Percentiles rank a stretch among this genome's conserved stretches.
Evolutionary conservation across 1,140 invertebrate species (phyloP).

Genomic region (Cydia splendana): DNA sequence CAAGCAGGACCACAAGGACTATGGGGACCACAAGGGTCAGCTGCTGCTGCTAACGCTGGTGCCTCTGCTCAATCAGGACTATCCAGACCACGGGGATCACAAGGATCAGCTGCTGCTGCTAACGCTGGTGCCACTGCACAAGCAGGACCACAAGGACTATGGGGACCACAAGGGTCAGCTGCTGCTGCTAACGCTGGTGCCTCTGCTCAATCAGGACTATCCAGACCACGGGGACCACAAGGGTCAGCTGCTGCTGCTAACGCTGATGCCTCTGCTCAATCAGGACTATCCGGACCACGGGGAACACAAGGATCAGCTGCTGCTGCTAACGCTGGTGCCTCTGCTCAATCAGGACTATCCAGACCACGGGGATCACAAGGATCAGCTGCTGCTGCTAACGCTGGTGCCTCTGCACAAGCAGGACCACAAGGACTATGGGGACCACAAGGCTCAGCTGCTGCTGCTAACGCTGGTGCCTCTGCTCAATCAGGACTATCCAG

Average conservation of each 20-base stretch:
- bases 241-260: not conserved
- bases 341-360: no score
- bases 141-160: no score
- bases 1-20: not conserved
- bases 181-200: not conserved
- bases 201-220: not conserved
- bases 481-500: not conserved
- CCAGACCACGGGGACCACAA: constrained; percentile 1
- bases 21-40: not conserved
- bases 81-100: no score
- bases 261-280: not conserved
- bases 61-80: no score
- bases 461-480: not conserved
- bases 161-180: constrained; percentile 1
- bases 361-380: no score
- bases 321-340: no score
- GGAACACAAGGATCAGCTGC: no score
- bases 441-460: no score
- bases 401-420: no score
- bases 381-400: not conserved
- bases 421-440: not conserved
- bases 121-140: no score
- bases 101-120: no score
- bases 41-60: no score
- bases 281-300: constrained; percentile 25